Conservation (phyloP, 2,113 vertebrate genomes). For the Tenebrosternarchus preto region DNA sequence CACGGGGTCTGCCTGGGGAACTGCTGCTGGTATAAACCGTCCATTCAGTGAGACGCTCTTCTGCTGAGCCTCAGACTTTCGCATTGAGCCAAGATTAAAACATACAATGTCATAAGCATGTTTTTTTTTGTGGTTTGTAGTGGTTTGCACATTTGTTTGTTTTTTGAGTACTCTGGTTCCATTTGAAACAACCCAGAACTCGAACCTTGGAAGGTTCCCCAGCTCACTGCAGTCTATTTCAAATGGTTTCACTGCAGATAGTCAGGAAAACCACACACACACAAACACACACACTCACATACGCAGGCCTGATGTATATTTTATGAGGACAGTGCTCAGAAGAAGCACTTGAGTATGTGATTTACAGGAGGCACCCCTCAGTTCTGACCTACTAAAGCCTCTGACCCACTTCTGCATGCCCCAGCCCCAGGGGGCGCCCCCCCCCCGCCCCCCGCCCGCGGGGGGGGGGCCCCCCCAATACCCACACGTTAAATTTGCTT, state of each 20-base stretch:
- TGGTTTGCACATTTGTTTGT: not conserved
- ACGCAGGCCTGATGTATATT: slow-evolving; percentile 2
- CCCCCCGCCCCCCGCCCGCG: not conserved
- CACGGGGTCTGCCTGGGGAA: not conserved
- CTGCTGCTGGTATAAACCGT: too few relatives aligned
- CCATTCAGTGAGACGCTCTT: not conserved
- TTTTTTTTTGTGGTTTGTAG: not conserved
- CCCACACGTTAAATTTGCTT: not conserved
- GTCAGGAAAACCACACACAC: not conserved
- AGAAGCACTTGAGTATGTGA: not conserved
- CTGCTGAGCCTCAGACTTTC: too few relatives aligned
- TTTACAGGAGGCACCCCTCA: not conserved
- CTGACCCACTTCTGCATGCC: slow-evolving; percentile 20
- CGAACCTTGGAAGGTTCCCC: not conserved
- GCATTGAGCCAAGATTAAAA: too few relatives aligned
- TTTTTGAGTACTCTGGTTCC: not conserved
- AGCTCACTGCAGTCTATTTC: slow-evolving; percentile 26
- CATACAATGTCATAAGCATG: not conserved
- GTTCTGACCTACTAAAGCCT: slow-evolving; percentile 29
- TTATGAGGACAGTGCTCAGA: slow-evolving; percentile 16
- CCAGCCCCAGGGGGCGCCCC: too few relatives aligned
- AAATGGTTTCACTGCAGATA: slow-evolving; percentile 2
- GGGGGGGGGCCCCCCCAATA: not conserved
- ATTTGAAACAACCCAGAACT: not conserved
- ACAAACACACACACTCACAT: not conserved